Conservation (phyloP, 2,797 vertebrate genomes). For the Distichodus sexfasciatus region DNA sequence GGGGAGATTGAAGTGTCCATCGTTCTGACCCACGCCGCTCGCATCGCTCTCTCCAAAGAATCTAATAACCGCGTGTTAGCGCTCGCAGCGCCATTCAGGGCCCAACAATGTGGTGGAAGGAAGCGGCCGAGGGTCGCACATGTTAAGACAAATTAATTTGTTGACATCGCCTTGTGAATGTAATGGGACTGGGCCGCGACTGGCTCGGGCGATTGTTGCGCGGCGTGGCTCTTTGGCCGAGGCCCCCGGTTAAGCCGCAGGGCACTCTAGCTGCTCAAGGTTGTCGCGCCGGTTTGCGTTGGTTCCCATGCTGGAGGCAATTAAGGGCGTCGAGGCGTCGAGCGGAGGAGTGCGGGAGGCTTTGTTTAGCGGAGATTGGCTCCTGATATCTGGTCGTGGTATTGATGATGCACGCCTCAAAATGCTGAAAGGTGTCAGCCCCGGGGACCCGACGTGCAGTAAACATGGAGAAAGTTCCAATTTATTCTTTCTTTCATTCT, state of each 20-base stretch:
- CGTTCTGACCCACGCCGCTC: background rate
- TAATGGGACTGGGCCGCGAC: constrained; percentile 16
- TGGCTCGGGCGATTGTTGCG: background rate
- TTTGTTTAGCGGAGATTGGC: constrained; percentile 51
- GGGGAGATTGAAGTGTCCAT: background rate
- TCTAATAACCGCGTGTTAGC: constrained; percentile 26
- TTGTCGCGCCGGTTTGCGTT: constrained; percentile 25
- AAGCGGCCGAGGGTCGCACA: background rate
- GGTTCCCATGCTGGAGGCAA: constrained; percentile 42
- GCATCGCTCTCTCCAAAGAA: constrained; percentile 24
- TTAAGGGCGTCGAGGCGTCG: constrained; percentile 35
- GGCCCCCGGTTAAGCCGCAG: constrained; percentile 29
- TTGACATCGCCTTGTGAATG: constrained; percentile 13
- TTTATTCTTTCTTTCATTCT: background rate
- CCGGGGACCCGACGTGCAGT: background rate
- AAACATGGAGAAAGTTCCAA: constrained; percentile 25
- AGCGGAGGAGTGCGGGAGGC: constrained; percentile 43
- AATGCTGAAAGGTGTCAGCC: constrained; percentile 38
- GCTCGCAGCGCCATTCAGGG: background rate
- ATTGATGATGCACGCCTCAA: constrained; percentile 37
- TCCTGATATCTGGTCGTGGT: constrained; percentile 12
- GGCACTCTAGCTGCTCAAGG: constrained; percentile 43
- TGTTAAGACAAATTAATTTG: constrained; percentile 41
- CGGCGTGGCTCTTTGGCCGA: constrained; percentile 7
- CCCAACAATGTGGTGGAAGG: background rate